Conservation (phyloP, 2,113 vertebrate genomes). For the Paedocypris sp. region DNA sequence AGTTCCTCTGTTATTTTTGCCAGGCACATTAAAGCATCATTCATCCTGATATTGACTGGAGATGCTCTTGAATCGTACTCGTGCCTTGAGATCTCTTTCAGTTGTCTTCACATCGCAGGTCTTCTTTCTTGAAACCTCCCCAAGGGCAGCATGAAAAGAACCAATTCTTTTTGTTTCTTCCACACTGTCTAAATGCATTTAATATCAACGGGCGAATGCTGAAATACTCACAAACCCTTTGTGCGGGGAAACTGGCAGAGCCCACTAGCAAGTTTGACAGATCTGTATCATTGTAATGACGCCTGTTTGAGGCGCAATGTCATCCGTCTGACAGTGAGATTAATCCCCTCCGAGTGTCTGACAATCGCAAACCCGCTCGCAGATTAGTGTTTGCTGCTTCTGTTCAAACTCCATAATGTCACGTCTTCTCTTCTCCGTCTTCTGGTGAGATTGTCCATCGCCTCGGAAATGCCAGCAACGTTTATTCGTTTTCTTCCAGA, state of each 20-base stretch:
- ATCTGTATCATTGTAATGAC: conserved; percentile 30
- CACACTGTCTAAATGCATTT: conserved; percentile 11
- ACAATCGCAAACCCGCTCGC: conserved; percentile 9
- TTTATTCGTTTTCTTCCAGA: conserved; percentile 47
- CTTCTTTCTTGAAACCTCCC: neutral
- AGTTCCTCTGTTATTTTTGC: too few species aligned
- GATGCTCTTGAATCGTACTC: neutral
- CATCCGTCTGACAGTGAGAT: conserved; percentile 31
- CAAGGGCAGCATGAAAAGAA: neutral
- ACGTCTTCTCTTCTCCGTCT: neutral
- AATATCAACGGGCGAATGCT: neutral
- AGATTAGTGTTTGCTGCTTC: neutral
- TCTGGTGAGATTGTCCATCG: too few species aligned
- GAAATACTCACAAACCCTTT: conserved; percentile 13
- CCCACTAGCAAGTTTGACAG: conserved; percentile 17
- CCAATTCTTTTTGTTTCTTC: neutral
- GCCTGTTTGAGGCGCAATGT: conserved; percentile 24
- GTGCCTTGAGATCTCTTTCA: neutral
- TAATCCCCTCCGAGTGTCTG: conserved; percentile 35
- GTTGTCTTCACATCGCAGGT: neutral
- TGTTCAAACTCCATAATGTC: neutral
- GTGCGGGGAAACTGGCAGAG: neutral
- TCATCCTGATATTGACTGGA: too few species aligned
- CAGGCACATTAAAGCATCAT: too few species aligned
- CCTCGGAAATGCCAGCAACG: neutral